These are phyloP conservation scores for Chrosomus eos DNA, from an alignment of 2,797 vertebrate genomes.

Conservation along the genomic window DNA sequence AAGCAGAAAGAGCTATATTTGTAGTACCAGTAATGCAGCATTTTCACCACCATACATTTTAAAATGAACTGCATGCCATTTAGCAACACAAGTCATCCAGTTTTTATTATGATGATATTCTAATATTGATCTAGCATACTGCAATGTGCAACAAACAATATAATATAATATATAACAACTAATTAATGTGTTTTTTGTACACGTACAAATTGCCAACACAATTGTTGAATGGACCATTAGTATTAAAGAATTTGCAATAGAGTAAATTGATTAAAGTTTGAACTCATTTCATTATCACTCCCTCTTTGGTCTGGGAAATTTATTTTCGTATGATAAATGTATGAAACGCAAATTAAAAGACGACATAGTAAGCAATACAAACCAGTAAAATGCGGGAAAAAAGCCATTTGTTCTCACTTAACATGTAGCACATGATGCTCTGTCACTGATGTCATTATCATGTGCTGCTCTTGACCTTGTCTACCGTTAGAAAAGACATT, in stretches of 20 bases:
- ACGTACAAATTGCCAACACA: not conserved
- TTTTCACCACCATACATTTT: too few relatives aligned
- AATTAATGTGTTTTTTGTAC: not conserved
- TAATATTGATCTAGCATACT: too few relatives aligned
- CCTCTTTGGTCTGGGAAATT: not conserved
- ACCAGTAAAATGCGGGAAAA: not conserved
- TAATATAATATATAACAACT: not conserved
- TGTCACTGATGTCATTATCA: slow-evolving; percentile 59
- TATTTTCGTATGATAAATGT: not conserved
- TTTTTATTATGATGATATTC: too few relatives aligned
- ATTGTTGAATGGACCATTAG: not conserved
- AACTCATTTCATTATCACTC: not conserved
- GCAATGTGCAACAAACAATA: too few relatives aligned
- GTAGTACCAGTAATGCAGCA: too few relatives aligned
- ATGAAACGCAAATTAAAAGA: slow-evolving; percentile 6
- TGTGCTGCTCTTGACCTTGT: slow-evolving; percentile 70
- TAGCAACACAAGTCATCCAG: too few relatives aligned
- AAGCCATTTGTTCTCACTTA: slow-evolving; percentile 33
- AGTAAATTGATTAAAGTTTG: not conserved
- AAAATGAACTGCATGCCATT: too few relatives aligned
- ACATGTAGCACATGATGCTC: slow-evolving; percentile 15
- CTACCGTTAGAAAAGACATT: slow-evolving; percentile 73
- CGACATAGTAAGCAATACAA: slow-evolving; percentile 13
- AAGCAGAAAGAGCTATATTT: too few relatives aligned
- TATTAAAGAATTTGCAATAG: not conserved